Percentiles rank a stretch among this genome's conserved stretches.
These are phyloP conservation scores for Hemicordylus capensis DNA, from an alignment of 2,113 vertebrate genomes.

Conservation along the genomic window DNA sequence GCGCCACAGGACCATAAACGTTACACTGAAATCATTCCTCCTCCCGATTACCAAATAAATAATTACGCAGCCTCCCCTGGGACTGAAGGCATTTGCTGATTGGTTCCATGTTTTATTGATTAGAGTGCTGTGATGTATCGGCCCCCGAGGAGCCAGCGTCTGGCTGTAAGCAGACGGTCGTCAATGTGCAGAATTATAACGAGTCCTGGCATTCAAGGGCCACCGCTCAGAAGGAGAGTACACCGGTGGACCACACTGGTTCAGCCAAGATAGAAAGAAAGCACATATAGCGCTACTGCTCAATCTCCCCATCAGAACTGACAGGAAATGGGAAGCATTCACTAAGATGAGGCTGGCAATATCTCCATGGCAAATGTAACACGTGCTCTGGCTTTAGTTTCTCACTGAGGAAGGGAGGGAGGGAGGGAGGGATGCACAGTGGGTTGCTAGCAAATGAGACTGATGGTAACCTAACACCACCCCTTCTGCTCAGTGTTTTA, in stretches of 20 bases:
- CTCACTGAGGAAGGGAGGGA: background rate
- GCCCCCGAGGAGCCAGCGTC: conserved; percentile 27
- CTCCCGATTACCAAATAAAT: conserved; percentile 36
- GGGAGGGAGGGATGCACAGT: background rate
- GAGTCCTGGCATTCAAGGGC: background rate
- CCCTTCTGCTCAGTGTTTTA: background rate
- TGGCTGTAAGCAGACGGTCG: conserved; percentile 43
- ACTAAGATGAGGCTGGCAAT: background rate
- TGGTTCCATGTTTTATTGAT: conserved; percentile 66
- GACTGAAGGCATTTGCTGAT: conserved; percentile 4
- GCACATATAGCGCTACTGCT: rapidly evolving
- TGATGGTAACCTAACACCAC: background rate
- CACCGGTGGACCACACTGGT: rapidly evolving
- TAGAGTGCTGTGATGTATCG: conserved; percentile 41
- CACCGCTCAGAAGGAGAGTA: rapidly evolving
- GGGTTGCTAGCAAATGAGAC: background rate
- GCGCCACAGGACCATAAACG: background rate
- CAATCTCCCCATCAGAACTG: too few relatives aligned
- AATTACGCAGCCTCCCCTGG: background rate
- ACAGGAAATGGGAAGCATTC: background rate
- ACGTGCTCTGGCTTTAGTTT: background rate
- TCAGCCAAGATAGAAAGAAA: background rate
- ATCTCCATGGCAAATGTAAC: background rate
- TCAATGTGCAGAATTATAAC: conserved; percentile 19
- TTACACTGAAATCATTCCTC: background rate